Percentiles rank a stretch among this genome's conserved stretches.
Evolutionary conservation across 2,113 vertebrate species (phyloP).

Genomic region (Carassius gibelio): DNA sequence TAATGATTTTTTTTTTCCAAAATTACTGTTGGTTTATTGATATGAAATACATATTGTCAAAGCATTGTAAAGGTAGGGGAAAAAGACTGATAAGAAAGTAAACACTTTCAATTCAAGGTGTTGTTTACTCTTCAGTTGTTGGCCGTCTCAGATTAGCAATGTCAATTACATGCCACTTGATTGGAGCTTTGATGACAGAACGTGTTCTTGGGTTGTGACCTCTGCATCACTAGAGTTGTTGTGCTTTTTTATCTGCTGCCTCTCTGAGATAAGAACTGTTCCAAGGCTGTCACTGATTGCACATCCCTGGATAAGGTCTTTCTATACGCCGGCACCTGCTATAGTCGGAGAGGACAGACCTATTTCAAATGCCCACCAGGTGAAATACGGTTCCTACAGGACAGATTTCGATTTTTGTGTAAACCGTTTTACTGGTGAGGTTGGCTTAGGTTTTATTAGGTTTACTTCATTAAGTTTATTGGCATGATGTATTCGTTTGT

Average conservation of each 20-base stretch:
- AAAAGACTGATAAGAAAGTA: neutral
- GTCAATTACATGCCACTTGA: conserved; percentile 31
- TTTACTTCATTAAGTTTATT: conserved; percentile 33
- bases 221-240: conserved; percentile 33
- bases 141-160: neutral
- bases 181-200: conserved; percentile 17
- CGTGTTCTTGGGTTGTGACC: conserved; percentile 15
- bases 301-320: conserved; percentile 65
- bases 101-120: conserved; percentile 3
- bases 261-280: conserved; percentile 80
- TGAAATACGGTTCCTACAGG: conserved; percentile 22
- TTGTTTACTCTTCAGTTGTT: conserved; percentile 14
- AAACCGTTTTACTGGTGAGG: conserved; percentile 34
- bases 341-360: conserved; percentile 43
- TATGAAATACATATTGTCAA: neutral
- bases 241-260: conserved; percentile 15
- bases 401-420: conserved; percentile 31
- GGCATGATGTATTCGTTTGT: neutral
- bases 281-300: conserved; percentile 71
- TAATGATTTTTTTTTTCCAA: no score
- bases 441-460: conserved; percentile 2
- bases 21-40: neutral
- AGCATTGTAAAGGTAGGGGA: neutral
- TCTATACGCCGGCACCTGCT: conserved; percentile 76
- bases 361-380: conserved; percentile 59